Evolutionary conservation across 2,888 invertebrate genomes (phyloP).

Genomic region (Netelia fuscicornis): DNA sequence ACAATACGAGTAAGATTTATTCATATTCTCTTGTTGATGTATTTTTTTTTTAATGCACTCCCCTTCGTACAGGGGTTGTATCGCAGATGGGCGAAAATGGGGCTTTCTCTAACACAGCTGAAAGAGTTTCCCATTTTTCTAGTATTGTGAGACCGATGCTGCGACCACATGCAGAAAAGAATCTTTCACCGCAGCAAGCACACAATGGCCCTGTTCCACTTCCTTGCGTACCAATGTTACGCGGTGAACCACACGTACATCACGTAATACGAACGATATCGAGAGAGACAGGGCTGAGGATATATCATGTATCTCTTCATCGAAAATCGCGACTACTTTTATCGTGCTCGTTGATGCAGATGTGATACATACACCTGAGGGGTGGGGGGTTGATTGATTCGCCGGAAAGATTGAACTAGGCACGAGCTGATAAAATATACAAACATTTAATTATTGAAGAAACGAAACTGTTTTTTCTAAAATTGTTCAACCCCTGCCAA

Average conservation of each 20-base stretch:
- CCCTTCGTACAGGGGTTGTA: not conserved
- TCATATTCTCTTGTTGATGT: no score
- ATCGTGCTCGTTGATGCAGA: not conserved
- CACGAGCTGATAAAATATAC: no score
- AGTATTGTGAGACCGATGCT: conserved; percentile 2
- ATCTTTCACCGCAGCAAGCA: not conserved
- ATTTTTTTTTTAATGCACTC: not conserved
- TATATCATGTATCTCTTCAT: not conserved
- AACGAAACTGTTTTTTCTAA: not conserved
- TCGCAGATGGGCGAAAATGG: conserved; percentile 1
- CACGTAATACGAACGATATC: not conserved
- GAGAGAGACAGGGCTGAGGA: not conserved
- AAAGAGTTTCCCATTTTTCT: conserved; percentile 27
- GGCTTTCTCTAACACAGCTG: not conserved
- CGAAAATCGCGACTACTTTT: not conserved
- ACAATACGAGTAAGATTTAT: conserved; percentile 29
- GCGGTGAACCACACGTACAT: conserved; percentile 9
- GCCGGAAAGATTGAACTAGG: no score
- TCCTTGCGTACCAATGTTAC: conserved; percentile 14
- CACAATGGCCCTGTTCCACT: conserved; percentile 25
- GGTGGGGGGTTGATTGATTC: no score
- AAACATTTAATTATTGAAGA: no score
- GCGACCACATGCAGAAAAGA: conserved; percentile 12
- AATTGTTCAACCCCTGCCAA: not conserved
- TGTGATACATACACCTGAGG: no score